Evolutionary conservation across 2,888 invertebrate species (phyloP).

Genomic region (Drosophila subquinaria): DNA sequence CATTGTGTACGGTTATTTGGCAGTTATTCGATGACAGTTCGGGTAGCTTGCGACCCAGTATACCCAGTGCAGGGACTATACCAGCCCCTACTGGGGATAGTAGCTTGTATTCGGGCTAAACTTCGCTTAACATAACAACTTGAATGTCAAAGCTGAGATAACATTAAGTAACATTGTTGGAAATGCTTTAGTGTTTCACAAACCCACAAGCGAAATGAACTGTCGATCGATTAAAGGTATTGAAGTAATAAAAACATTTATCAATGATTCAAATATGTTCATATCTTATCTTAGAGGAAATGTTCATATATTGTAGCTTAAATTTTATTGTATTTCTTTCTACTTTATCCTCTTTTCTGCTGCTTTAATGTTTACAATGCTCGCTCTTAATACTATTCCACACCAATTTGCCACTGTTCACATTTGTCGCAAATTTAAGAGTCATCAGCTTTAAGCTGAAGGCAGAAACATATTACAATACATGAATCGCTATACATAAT

Average conservation of each 20-base stretch:
- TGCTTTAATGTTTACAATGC: too few relatives aligned
- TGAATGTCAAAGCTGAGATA: conserved; percentile 14
- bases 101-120: conserved; percentile 23
- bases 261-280: not conserved
- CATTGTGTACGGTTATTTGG: conserved; percentile 51
- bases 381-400: not conserved
- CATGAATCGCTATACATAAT: conserved; percentile 59
- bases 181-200: not conserved
- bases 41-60: conserved; percentile 15
- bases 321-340: too few relatives aligned
- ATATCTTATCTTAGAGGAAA: not conserved
- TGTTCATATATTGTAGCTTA: too few relatives aligned
- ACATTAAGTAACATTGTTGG: not conserved
- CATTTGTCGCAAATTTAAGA: conserved; percentile 11
- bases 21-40: conserved; percentile 44
- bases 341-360: too few relatives aligned
- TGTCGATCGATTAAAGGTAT: not conserved
- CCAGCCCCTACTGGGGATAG: conserved; percentile 17
- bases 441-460: conserved; percentile 18
- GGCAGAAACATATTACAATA: conserved; percentile 34
- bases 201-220: not conserved
- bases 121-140: conserved; percentile 16
- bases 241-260: not conserved
- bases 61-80: conserved; percentile 10
- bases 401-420: conserved; percentile 3